phyloP scores from a whole-genome alignment of 2,797 vertebrate species.

The Erithacus rubecula region DNA sequence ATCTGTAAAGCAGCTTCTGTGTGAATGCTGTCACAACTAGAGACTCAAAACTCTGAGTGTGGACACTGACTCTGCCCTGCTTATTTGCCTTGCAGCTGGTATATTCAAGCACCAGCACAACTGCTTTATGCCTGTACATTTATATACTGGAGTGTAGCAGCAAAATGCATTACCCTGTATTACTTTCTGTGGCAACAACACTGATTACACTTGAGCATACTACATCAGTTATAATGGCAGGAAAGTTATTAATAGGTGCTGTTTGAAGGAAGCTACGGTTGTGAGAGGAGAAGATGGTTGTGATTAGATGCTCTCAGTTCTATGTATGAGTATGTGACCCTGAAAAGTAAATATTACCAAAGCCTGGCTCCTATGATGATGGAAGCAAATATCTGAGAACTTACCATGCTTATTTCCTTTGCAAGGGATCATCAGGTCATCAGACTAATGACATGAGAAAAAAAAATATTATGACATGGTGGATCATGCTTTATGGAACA shows the following conservation, averaged over 20 bases:
- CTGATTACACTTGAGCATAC: neutral
- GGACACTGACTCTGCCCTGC: neutral
- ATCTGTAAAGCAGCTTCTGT: conserved; percentile 52
- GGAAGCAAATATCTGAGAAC: neutral
- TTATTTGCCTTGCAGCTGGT: neutral
- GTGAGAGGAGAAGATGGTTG: neutral
- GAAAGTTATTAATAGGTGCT: neutral
- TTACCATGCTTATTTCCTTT: neutral
- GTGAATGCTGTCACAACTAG: conserved; percentile 17
- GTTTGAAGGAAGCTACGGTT: neutral
- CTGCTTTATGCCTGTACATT: neutral
- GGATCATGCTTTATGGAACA: neutral
- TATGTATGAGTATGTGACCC: neutral
- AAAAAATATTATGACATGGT: neutral
- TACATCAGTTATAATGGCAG: neutral
- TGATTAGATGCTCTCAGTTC: neutral
- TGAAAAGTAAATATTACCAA: neutral
- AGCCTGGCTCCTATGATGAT: neutral
- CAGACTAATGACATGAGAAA: neutral
- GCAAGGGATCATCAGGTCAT: neutral
- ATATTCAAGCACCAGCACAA: neutral
- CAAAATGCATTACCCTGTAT: neutral
- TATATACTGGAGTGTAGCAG: neutral
- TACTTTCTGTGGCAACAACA: neutral
- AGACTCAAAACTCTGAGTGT: neutral